Evolutionary conservation across 2,113 vertebrate species (phyloP), one percentile per base, ranked within the genome.

Genomic region (Tichodroma muraria): DNA sequence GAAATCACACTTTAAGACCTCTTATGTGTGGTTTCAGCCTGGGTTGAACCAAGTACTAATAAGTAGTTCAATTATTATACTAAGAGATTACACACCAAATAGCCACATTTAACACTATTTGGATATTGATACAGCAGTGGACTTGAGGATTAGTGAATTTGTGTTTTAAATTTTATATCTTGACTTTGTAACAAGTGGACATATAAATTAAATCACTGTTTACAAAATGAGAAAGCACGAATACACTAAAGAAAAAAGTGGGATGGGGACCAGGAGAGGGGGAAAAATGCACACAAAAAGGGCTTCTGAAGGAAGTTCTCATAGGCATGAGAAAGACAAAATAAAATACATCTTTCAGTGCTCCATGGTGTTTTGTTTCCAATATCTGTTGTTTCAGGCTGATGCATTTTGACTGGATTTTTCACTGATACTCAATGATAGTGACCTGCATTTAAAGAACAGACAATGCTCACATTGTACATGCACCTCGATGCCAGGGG

Each of bases 401-500:
- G 63, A 65, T 31, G n/a, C 25, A 37, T 68, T 95, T 68, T 52
- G 82, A 44, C 45, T 18, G 45, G 84, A 20, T 81, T 68, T 68
- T 79, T 47, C 60, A 65, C 3, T 33, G 13, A 54, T 16, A 42
- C 19, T 75, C 31, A 50, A 22, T 0, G 0, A 37, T 1, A 88
- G 64, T 0, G 0, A 68, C 50, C 63, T 44, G 38, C 30, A 50
- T 75, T 76, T 87, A 38, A 65, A 63, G 63, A 86, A 61, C n/a
- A 72, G 53, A 54, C 30, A 78, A 79, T 3, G 24, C 17, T 54
- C 40, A 42, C 61, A 52, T 25, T 7, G 1, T 38, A 57, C 2
- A 2, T 4, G 47, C 3, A 6, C 31, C 19, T 52, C 1, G 0
- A 18, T 45, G 19, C 60, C 54, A 37, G 22, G 44, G 20, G 15